Conservation (phyloP, 1,140 invertebrate species). For the Chrysomallon squamiferum region DNA sequence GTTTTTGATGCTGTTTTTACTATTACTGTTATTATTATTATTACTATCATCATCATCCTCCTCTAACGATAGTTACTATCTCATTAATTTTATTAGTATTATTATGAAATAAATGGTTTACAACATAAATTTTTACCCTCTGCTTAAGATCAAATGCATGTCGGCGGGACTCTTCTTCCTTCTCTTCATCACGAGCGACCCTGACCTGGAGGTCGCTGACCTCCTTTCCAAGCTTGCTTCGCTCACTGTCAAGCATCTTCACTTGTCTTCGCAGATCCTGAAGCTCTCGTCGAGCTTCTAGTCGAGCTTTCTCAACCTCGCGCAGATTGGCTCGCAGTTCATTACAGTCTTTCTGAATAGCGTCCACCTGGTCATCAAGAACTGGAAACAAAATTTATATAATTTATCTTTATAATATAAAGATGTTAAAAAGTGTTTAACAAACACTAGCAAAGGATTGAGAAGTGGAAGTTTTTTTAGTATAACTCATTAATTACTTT, state of each 20-base stretch:
- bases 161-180: conserved; percentile 75
- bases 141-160: conserved; percentile 62
- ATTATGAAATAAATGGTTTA: too few relatives aligned
- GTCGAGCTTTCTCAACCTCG: conserved; percentile 76
- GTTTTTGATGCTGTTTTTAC: too few relatives aligned
- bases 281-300: conserved; percentile 62
- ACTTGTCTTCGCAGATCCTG: conserved; percentile 62
- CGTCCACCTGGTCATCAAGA: conserved; percentile 78
- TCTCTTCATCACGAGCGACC: conserved; percentile 75
- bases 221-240: conserved; percentile 65
- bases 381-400: conserved; percentile 61
- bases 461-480: too few relatives aligned
- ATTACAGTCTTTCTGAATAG: conserved; percentile 73
- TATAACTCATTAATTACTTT: background rate
- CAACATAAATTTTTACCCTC: conserved; percentile 33
- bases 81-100: too few relatives aligned
- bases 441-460: too few relatives aligned
- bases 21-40: too few relatives aligned
- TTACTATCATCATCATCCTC: too few relatives aligned
- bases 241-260: conserved; percentile 62
- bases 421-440: too few relatives aligned
- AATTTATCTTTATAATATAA: too few relatives aligned
- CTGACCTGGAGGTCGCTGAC: conserved; percentile 82
- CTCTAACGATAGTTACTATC: too few relatives aligned
- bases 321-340: conserved; percentile 76